Evolutionary conservation across 2,888 invertebrate genomes (phyloP).

Genomic region (Drosophila pseudotakahashii): DNA sequence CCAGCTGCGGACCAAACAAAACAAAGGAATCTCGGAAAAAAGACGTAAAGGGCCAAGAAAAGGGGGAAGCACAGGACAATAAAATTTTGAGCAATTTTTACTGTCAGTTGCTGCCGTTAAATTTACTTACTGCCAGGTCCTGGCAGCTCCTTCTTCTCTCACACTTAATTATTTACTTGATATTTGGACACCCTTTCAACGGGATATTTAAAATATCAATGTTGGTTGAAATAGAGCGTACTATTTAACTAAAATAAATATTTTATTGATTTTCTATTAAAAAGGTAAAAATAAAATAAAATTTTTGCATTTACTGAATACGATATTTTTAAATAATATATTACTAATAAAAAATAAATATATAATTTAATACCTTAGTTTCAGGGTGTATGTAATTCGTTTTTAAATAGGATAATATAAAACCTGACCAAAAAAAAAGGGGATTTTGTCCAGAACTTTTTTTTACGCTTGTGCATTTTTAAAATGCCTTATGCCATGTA

Average conservation of each 20-base stretch:
- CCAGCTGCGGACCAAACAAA: conserved; percentile 35
- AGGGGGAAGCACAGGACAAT: conserved; percentile 46
- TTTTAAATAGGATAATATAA: background rate
- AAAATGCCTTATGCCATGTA: conserved; percentile 48
- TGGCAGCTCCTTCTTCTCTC: conserved; percentile 21
- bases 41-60: conserved; percentile 21
- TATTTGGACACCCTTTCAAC: background rate
- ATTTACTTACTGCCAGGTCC: conserved; percentile 39
- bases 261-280: too few relatives aligned
- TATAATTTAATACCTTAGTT: background rate
- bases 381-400: background rate
- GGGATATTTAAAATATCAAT: background rate
- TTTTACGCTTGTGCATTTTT: conserved; percentile 52
- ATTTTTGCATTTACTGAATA: too few relatives aligned
- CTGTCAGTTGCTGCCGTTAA: conserved; percentile 43
- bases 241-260: too few relatives aligned
- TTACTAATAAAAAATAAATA: too few relatives aligned
- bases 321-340: too few relatives aligned
- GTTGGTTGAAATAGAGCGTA: background rate
- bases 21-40: conserved; percentile 17
- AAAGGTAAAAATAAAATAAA: too few relatives aligned
- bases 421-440: background rate
- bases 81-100: conserved; percentile 57
- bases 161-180: conserved; percentile 29
- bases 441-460: background rate